Percentiles rank a stretch among this genome's conserved stretches.
phyloP scores from a whole-genome alignment of 2,888 invertebrate species.

The Drosophila putrida region DNA sequence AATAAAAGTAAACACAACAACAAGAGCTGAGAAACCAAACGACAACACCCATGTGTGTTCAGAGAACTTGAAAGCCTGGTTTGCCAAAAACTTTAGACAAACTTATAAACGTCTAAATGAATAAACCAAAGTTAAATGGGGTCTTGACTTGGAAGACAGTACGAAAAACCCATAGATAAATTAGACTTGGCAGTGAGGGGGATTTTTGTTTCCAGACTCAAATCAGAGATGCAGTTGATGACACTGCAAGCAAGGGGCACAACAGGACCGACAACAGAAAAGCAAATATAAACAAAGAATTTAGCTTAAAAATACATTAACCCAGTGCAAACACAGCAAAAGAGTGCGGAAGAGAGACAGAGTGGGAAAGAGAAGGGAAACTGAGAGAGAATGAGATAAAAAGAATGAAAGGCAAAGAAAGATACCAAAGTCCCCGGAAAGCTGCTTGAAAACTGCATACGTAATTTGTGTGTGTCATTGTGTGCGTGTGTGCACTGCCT shows the following conservation, averaged over 20 bases:
- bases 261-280: slow-evolving; percentile 69
- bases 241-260: slow-evolving; percentile 44
- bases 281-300: slow-evolving; percentile 79
- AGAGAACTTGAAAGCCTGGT: slow-evolving; percentile 30
- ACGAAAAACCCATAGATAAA: slow-evolving; percentile 22
- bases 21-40: slow-evolving; percentile 15
- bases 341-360: not conserved
- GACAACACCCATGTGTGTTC: slow-evolving; percentile 33
- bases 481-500: slow-evolving; percentile 27
- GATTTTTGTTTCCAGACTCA: slow-evolving; percentile 4
- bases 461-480: slow-evolving; percentile 43
- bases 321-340: slow-evolving; percentile 50
- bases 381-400: not conserved
- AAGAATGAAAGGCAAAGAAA: slow-evolving; percentile 2
- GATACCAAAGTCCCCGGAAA: slow-evolving; percentile 24
- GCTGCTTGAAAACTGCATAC: slow-evolving; percentile 68
- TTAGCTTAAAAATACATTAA: slow-evolving; percentile 82
- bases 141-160: slow-evolving; percentile 33
- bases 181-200: not conserved
- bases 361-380: slow-evolving; percentile 1
- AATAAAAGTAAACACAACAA: slow-evolving; percentile 56
- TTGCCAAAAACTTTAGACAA: slow-evolving; percentile 54
- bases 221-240: slow-evolving; percentile 35
- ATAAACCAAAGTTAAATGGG: slow-evolving; percentile 62
- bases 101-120: slow-evolving; percentile 71